phyloP scores from a whole-genome alignment of 2,797 vertebrate species.

The Fratercula arctica region DNA sequence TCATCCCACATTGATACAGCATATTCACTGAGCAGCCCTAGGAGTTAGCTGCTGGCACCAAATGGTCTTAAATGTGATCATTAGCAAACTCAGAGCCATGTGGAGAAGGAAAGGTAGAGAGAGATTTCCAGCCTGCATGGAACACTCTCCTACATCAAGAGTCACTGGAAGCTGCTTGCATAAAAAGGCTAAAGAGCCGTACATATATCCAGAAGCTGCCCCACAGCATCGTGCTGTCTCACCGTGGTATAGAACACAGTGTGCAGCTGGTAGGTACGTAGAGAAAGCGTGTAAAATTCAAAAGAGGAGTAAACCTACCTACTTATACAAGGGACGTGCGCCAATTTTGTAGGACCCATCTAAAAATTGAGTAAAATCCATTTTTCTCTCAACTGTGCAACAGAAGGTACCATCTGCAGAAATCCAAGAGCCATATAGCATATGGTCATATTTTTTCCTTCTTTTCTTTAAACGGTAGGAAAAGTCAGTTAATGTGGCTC shows the following conservation, averaged over 20 bases:
- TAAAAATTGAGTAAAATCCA: neutral
- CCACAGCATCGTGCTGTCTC: neutral
- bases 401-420: slow-evolving; percentile 48
- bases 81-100: neutral
- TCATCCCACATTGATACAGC: neutral
- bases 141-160: neutral
- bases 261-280: neutral
- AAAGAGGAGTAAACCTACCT: neutral
- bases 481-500: neutral
- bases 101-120: slow-evolving; percentile 20
- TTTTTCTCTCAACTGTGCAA: neutral
- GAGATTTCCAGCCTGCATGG: neutral
- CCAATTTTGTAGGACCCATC: neutral
- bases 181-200: neutral
- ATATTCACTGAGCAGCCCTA: slow-evolving; percentile 29
- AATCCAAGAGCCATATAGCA: neutral
- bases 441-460: slow-evolving; percentile 11
- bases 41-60: slow-evolving; percentile 50
- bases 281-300: neutral
- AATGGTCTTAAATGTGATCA: slow-evolving; percentile 24
- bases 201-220: neutral
- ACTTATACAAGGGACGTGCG: neutral
- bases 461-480: neutral
- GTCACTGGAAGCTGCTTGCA: neutral
- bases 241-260: neutral